Percentiles rank a stretch among this genome's conserved stretches.
Evolutionary conservation across 2,113 vertebrate genomes (phyloP).

Genomic region (Apodemus speciosus): DNA sequence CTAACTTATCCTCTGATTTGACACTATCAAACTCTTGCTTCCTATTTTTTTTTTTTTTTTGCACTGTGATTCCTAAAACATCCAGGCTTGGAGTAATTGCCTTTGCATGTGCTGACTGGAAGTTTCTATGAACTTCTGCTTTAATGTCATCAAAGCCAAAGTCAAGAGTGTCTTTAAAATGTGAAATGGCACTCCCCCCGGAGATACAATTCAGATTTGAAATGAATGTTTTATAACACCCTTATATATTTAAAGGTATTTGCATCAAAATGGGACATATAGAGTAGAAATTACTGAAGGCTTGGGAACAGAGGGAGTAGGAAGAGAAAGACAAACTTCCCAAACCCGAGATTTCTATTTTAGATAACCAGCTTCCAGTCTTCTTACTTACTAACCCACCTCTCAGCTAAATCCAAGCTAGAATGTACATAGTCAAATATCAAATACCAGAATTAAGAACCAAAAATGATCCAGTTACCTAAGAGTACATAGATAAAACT

Average conservation of each 20-base stretch:
- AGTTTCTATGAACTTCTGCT: slow-evolving; percentile 46
- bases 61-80: not conserved
- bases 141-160: slow-evolving; percentile 40
- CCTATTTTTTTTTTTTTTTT: not conserved
- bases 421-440: not conserved
- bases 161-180: not conserved
- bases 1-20: slow-evolving; percentile 34
- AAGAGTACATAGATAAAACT: slow-evolving; percentile 9
- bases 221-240: slow-evolving; percentile 57
- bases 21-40: slow-evolving; percentile 44
- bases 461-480: not conserved
- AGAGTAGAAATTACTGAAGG: not conserved
- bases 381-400: not conserved
- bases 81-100: not conserved
- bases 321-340: not conserved
- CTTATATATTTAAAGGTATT: slow-evolving; percentile 42
- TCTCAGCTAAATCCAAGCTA: not conserved
- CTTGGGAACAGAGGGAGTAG: not conserved
- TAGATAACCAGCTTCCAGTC: not conserved
- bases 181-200: slow-evolving; percentile 44
- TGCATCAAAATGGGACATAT: not conserved
- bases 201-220: slow-evolving; percentile 60
- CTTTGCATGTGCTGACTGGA: not conserved
- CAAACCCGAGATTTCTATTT: not conserved
- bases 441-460: not conserved